Percentiles rank a stretch among this genome's conserved stretches.
Conservation (phyloP, 2,888 invertebrate genomes). For the Drosophila silvestris region DNA sequence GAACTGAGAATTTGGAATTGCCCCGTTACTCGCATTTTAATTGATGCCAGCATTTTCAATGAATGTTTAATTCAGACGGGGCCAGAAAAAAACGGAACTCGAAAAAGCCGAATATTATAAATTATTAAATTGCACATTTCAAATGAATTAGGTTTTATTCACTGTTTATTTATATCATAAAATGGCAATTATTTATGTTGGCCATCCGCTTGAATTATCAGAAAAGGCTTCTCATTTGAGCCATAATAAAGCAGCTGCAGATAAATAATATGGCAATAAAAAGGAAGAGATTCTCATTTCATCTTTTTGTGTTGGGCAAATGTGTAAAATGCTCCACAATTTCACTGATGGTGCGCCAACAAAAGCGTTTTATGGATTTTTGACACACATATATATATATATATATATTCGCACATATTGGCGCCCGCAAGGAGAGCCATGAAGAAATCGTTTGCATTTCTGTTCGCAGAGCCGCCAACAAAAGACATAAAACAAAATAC, state of each 20-base stretch:
- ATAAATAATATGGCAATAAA: constrained; percentile 56
- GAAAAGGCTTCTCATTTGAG: constrained; percentile 47
- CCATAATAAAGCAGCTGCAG: constrained; percentile 39
- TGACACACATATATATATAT: constrained; percentile 11
- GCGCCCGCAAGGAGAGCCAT: constrained; percentile 12
- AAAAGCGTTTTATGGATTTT: constrained; percentile 62
- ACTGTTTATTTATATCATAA: constrained; percentile 15
- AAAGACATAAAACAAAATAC: constrained; percentile 65
- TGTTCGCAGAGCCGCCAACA: constrained; percentile 6
- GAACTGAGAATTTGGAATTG: constrained; percentile 51
- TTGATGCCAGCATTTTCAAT: constrained; percentile 46
- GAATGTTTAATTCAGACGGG: constrained; percentile 6
- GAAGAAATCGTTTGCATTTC: constrained; percentile 52
- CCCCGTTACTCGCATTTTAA: constrained; percentile 53
- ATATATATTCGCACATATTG: constrained; percentile 24
- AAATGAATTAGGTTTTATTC: constrained; percentile 8
- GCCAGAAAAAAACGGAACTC: constrained; percentile 2
- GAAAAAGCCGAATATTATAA: constrained; percentile 22
- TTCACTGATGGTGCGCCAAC: constrained; percentile 20
- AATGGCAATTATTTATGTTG: constrained; percentile 40
- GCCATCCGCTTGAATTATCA: constrained; percentile 10
- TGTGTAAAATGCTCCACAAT: constrained; percentile 49
- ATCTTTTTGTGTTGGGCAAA: constrained; percentile 31
- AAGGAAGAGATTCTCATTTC: constrained; percentile 22
- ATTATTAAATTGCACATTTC: constrained; percentile 29